Conservation (phyloP, 2,888 invertebrate genomes). For the Epinotia nisella region DNA sequence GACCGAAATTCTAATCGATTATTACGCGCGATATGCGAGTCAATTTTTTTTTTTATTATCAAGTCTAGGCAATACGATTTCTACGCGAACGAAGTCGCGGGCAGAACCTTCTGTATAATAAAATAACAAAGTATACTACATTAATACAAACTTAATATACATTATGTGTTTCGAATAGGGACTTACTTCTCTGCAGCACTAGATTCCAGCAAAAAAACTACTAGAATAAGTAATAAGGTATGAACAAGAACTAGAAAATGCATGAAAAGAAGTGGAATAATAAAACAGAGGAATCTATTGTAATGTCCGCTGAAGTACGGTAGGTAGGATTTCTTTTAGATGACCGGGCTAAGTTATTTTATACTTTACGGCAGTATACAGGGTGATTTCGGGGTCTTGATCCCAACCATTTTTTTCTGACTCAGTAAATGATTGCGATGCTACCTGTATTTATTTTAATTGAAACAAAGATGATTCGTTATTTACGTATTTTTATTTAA, state of each 20-base stretch:
- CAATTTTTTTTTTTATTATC: no score
- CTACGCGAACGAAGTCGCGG: no score
- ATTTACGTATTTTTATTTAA: no score
- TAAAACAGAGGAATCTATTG: slow-evolving; percentile 16
- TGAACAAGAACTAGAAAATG: slow-evolving; percentile 24
- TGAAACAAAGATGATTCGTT: no score
- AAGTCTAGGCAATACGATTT: no score
- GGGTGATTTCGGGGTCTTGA: no score
- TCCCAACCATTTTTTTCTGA: no score
- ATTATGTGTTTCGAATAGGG: neutral
- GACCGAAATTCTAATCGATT: no score
- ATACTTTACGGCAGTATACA: neutral
- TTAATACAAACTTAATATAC: neutral
- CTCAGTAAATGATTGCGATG: no score
- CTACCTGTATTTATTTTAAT: no score
- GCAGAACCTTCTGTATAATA: no score
- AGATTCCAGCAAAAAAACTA: slow-evolving; percentile 22
- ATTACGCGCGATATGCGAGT: no score
- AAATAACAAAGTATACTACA: neutral
- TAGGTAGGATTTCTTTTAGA: neutral
- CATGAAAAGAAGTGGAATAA: slow-evolving; percentile 29
- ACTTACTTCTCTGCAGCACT: neutral
- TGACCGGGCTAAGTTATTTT: neutral
- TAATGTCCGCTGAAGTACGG: slow-evolving; percentile 4
- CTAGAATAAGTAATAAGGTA: slow-evolving; percentile 30